Evolutionary conservation across 2,797 vertebrate genomes (phyloP).

Genomic region (Eidolon dupreanum): DNA sequence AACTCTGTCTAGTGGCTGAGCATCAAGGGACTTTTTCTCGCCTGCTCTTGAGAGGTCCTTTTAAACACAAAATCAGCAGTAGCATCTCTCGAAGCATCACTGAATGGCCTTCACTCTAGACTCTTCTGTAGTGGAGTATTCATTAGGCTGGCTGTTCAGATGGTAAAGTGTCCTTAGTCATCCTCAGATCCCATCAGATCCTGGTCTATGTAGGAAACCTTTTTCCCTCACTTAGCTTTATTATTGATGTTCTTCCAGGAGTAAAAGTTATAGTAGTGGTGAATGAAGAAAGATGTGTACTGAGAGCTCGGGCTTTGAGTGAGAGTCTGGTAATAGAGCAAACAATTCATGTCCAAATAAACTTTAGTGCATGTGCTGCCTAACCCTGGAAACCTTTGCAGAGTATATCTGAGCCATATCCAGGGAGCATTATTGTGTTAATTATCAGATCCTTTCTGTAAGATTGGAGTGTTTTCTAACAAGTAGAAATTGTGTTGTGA

Average conservation of each 20-base stretch:
- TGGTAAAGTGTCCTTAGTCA: background rate
- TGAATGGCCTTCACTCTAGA: background rate
- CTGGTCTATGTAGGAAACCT: background rate
- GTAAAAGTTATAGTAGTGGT: background rate
- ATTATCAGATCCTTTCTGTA: background rate
- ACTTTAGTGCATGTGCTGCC: background rate
- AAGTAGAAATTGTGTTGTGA: background rate
- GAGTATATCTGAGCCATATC: background rate
- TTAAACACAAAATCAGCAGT: background rate
- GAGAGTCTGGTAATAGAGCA: background rate
- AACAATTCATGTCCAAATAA: background rate
- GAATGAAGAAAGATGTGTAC: background rate
- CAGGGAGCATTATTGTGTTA: background rate
- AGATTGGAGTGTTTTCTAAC: background rate
- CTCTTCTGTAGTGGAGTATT: background rate
- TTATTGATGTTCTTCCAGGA: background rate
- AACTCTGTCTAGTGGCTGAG: background rate
- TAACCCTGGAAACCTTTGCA: background rate
- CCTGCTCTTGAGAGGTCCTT: background rate
- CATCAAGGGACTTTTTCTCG: background rate
- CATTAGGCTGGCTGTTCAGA: background rate
- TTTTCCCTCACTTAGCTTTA: background rate
- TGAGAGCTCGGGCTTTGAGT: background rate
- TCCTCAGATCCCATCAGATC: background rate
- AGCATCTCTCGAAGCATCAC: background rate